phyloP scores from a whole-genome alignment of 2,888 invertebrate species.

The Sepiola atlantica region DNA sequence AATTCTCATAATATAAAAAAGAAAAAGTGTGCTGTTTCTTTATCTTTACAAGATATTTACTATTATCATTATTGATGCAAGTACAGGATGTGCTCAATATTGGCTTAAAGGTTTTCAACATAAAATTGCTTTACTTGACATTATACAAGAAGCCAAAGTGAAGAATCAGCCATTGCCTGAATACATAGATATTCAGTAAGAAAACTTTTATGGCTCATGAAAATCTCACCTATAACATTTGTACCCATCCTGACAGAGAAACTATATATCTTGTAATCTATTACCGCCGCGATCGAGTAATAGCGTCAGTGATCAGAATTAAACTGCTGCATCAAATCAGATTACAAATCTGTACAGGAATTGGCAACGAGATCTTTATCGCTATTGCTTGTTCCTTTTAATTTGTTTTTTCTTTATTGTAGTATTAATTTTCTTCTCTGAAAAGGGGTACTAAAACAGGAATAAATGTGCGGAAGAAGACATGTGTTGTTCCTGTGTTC shows the following conservation, averaged over 20 bases:
- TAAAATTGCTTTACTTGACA: not conserved
- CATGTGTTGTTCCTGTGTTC: not conserved
- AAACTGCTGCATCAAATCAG: not conserved
- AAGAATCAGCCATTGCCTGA: not conserved
- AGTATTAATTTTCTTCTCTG: not conserved
- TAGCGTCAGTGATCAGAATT: not conserved
- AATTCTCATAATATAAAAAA: not conserved
- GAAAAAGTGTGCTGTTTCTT: not conserved
- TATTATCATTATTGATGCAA: not conserved
- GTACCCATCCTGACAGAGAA: not conserved
- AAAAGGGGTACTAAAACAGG: not conserved
- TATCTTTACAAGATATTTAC: too few species aligned
- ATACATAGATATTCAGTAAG: not conserved
- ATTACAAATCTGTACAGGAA: not conserved
- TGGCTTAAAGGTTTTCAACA: not conserved
- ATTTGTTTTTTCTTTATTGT: not conserved
- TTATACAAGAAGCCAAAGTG: not conserved
- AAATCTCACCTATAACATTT: not conserved
- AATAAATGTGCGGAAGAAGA: not conserved
- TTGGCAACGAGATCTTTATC: not conserved
- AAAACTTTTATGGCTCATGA: slow-evolving; percentile 5
- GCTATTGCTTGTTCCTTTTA: too few species aligned
- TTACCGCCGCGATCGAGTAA: not conserved
- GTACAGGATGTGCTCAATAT: not conserved
- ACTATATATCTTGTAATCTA: not conserved